Percentiles rank a stretch among this genome's conserved stretches.
phyloP scores from a whole-genome alignment of 2,113 vertebrate genomes.

The Tragelaphus strepsiceros region DNA sequence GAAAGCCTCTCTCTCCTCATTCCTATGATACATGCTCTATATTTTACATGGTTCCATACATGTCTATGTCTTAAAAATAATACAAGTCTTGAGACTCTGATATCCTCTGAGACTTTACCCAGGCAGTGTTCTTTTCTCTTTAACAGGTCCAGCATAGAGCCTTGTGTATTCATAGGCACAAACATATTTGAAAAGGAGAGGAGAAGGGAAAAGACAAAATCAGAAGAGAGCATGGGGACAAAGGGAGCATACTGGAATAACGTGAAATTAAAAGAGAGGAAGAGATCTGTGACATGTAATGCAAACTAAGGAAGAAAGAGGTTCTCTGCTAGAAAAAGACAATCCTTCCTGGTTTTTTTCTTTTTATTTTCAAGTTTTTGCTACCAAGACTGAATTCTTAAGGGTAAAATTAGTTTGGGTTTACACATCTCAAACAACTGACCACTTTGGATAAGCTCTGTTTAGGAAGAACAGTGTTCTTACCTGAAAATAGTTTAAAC shows the following conservation, averaged over 20 bases:
- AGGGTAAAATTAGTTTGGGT: background rate
- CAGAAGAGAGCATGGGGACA: background rate
- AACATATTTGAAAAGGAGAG: background rate
- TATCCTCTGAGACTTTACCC: background rate
- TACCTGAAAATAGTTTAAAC: background rate
- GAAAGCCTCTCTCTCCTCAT: background rate
- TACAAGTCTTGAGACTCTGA: background rate
- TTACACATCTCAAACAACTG: background rate
- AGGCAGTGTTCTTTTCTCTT: background rate
- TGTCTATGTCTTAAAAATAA: background rate
- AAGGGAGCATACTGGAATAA: background rate
- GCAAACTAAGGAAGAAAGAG: background rate
- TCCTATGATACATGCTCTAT: background rate
- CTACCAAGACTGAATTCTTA: background rate
- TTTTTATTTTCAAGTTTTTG: background rate
- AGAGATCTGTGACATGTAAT: background rate
- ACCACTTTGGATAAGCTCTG: background rate
- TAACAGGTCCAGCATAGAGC: background rate
- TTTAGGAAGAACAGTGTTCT: background rate
- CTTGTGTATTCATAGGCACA: background rate
- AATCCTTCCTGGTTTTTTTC: background rate
- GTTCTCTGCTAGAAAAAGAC: background rate
- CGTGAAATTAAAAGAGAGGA: background rate
- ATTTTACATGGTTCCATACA: background rate
- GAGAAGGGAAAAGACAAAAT: background rate